Conservation (phyloP, 2,888 invertebrate species). For the Trypoxylon attenuatum region DNA sequence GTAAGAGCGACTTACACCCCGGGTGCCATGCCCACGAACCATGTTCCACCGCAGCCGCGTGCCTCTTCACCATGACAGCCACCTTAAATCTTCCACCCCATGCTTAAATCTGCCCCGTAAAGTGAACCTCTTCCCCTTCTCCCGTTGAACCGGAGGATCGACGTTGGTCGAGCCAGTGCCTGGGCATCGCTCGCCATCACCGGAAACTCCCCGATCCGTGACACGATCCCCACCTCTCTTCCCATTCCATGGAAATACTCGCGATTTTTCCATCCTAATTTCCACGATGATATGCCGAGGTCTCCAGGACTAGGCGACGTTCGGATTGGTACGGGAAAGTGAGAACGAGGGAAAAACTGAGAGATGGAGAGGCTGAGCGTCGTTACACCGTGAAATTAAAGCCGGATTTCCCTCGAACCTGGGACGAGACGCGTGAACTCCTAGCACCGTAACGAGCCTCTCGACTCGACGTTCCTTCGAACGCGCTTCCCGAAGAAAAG, state of each 20-base stretch:
- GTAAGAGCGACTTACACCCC: conserved; percentile 43
- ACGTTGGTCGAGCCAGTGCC: too few species aligned
- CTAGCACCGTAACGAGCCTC: conserved; percentile 45
- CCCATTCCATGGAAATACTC: neutral
- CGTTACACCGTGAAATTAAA: conserved; percentile 48
- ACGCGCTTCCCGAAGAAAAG: conserved; percentile 24
- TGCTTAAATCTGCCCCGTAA: neutral
- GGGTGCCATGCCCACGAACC: conserved; percentile 29
- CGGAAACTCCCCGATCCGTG: neutral
- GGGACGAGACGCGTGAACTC: conserved; percentile 19
- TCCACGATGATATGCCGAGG: neutral
- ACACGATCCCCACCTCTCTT: neutral
- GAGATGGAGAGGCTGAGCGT: conserved; percentile 19
- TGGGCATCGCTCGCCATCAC: neutral
- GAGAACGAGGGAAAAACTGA: neutral
- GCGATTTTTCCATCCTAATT: neutral
- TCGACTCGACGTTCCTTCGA: conserved; percentile 16
- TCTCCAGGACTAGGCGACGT: neutral
- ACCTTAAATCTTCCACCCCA: neutral
- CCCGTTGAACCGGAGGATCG: too few species aligned
- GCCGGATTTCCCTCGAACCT: conserved; percentile 5
- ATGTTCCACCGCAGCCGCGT: conserved; percentile 52
- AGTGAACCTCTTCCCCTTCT: neutral
- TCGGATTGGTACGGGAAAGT: neutral
- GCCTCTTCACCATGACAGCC: too few species aligned